These are phyloP conservation scores for Loris lydekkerianus DNA, from an alignment of 2,797 vertebrate species.

Conservation along the genomic window DNA sequence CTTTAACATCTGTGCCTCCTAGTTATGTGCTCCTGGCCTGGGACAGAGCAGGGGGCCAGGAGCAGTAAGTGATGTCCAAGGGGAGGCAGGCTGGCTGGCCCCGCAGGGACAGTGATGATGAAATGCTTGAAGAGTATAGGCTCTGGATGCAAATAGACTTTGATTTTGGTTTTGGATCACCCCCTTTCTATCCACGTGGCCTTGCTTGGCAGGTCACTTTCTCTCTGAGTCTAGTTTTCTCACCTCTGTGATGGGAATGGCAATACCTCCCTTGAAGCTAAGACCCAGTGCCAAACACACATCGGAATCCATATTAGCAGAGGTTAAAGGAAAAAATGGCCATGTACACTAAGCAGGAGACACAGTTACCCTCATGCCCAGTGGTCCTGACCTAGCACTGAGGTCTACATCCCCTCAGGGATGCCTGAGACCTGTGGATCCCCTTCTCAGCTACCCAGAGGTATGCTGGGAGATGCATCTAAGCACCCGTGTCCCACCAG, in stretches of 20 bases:
- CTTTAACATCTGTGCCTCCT: neutral
- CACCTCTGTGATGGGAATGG: neutral
- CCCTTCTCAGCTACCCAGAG: neutral
- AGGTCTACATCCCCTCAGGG: neutral
- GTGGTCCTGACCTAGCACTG: neutral
- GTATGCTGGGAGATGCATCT: neutral
- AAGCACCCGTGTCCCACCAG: neutral
- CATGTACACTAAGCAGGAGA: neutral
- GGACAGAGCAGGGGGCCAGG: neutral
- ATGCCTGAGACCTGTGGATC: neutral
- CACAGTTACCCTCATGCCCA: neutral
- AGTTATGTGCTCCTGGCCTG: neutral
- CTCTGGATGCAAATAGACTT: neutral
- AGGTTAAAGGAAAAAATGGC: neutral
- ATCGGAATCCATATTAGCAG: neutral
- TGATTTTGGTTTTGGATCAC: neutral
- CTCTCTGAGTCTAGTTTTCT: neutral
- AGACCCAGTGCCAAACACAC: neutral
- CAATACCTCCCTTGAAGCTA: neutral
- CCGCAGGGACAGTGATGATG: neutral
- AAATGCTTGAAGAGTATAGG: neutral
- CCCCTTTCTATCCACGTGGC: neutral
- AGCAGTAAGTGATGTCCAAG: neutral
- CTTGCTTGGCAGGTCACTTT: conserved; percentile 45
- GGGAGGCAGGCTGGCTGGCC: neutral